phyloP scores from a whole-genome alignment of 2,797 vertebrate species.

The Monodelphis domestica region DNA sequence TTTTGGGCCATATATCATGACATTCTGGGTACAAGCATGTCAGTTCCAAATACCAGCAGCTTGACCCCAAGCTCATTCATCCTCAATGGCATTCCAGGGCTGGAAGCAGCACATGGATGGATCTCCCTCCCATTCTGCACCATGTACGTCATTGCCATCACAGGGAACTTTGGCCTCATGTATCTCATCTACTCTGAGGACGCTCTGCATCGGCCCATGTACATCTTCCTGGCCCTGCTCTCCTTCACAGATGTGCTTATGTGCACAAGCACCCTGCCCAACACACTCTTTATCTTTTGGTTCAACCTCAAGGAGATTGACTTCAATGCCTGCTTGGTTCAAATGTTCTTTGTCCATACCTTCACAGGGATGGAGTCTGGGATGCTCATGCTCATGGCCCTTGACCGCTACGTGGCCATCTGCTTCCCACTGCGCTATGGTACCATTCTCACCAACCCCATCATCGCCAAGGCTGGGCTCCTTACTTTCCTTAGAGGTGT shows the following conservation, averaged over 20 bases:
- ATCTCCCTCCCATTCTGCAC: slow-evolving; percentile 62
- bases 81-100: slow-evolving; percentile 65
- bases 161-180: slow-evolving; percentile 67
- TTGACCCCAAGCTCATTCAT: slow-evolving; percentile 55
- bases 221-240: slow-evolving; percentile 84
- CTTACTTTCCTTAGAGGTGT: slow-evolving; percentile 77
- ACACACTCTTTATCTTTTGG: slow-evolving; percentile 83
- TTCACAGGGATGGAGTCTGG: slow-evolving; percentile 85
- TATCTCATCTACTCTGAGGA: slow-evolving; percentile 66
- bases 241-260: slow-evolving; percentile 85
- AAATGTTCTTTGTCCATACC: slow-evolving; percentile 85
- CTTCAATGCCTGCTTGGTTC: slow-evolving; percentile 82
- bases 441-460: slow-evolving; percentile 82
- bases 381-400: slow-evolving; percentile 85
- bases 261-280: slow-evolving; percentile 85
- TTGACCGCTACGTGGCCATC: slow-evolving; percentile 86
- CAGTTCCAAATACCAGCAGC: slow-evolving; percentile 37
- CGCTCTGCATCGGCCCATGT: slow-evolving; percentile 85
- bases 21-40: slow-evolving; percentile 37
- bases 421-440: slow-evolving; percentile 83
- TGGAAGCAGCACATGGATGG: slow-evolving; percentile 62
- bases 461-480: slow-evolving; percentile 76
- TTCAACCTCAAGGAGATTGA: slow-evolving; percentile 80
- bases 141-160: slow-evolving; percentile 66
- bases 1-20: slow-evolving; percentile 1